A percentile compares a stretch with the other conserved stretches of the same genome.
Evolutionary conservation across 2,113 vertebrate genomes (phyloP).

Genomic region (Phrynocephalus versicolor): DNA sequence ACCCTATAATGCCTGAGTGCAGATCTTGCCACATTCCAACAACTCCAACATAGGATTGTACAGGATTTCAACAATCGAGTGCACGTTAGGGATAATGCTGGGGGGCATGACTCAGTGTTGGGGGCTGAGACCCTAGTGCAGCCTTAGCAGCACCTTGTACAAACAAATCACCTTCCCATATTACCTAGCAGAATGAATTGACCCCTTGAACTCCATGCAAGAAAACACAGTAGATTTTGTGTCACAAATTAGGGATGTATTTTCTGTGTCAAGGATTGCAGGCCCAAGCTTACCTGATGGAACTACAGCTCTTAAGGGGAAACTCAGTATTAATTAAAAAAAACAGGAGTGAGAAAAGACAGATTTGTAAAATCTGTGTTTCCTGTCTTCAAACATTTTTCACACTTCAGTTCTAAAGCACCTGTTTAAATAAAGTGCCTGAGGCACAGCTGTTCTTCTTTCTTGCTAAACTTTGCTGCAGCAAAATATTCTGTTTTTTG

Average conservation of each 20-base stretch:
- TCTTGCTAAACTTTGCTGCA: background rate
- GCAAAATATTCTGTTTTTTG: slow-evolving; percentile 2
- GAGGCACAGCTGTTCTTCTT: background rate
- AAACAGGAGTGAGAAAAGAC: background rate
- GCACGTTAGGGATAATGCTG: no score
- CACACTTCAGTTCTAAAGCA: slow-evolving; percentile 12
- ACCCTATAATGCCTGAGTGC: no score
- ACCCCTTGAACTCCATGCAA: background rate
- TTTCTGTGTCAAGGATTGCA: background rate
- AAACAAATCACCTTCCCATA: background rate
- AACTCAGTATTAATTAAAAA: background rate
- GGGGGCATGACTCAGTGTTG: background rate
- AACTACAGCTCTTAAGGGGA: background rate
- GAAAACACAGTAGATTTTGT: background rate
- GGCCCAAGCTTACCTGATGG: background rate
- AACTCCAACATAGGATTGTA: no score
- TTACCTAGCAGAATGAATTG: background rate
- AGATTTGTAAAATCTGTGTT: background rate
- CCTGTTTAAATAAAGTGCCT: background rate
- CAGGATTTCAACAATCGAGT: no score
- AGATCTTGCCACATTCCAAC: no score
- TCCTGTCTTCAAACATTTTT: background rate
- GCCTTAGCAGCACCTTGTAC: background rate
- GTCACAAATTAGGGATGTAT: background rate
- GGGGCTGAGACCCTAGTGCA: background rate